Conservation (phyloP, 2,888 invertebrate species). For the Amblyjoppa fuscipennis region DNA sequence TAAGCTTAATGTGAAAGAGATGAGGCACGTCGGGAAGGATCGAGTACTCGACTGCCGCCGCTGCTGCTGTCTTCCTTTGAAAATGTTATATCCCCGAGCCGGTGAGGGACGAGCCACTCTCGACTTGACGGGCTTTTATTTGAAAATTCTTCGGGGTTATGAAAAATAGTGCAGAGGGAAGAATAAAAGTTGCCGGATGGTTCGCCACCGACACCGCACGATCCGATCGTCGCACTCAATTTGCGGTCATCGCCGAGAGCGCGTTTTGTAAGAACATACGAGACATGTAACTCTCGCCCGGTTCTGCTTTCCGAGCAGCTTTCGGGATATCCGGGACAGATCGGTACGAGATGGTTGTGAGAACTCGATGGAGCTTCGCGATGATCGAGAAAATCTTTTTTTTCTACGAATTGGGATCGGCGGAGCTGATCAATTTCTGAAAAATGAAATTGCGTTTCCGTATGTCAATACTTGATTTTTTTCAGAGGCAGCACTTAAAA, state of each 20-base stretch:
- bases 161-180: not conserved
- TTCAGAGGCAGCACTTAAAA: no score
- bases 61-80: slow-evolving; percentile 22
- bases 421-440: no score
- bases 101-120: not conserved
- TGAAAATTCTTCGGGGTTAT: slow-evolving; percentile 23
- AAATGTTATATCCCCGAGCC: slow-evolving; percentile 24
- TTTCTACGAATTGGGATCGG: no score
- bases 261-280: slow-evolving; percentile 8
- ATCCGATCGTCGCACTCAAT: slow-evolving; percentile 31
- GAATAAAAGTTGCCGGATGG: slow-evolving; percentile 2
- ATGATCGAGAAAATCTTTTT: no score
- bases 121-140: slow-evolving; percentile 36
- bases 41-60: slow-evolving; percentile 16
- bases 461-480: no score
- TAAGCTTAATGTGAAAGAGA: slow-evolving; percentile 49
- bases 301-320: not conserved
- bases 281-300: not conserved
- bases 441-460: no score
- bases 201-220: slow-evolving; percentile 19
- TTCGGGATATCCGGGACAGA: not conserved
- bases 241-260: slow-evolving; percentile 14
- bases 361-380: no score
- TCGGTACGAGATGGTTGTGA: not conserved
- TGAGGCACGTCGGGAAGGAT: slow-evolving; percentile 39